Base-by-base conservation (phyloP, 2,113 vertebrate species). In the Osmerus eperlanus region DNA sequence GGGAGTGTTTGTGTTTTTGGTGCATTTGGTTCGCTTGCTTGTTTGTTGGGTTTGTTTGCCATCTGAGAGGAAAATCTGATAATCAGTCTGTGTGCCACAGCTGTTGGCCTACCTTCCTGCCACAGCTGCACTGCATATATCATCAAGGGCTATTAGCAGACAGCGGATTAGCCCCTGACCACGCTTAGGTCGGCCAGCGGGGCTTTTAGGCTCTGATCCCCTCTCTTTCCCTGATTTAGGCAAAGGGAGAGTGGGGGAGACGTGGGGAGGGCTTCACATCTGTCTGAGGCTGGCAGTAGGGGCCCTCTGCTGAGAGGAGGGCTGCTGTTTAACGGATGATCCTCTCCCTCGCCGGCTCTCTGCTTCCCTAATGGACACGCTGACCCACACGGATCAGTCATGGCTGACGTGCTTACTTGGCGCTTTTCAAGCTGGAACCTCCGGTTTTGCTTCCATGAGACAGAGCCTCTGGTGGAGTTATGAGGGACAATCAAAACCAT, bases 71-170 rank as follows among this genome's bases (percentile, higher is more conserved):
- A 81, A 88, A 91, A 89, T 85, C 84, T 81, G 83, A 88, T 88
- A 81, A 90, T 89, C 75, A 68, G 73, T 73, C 81, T 67, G 67
- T 59, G 80, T 75, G 78, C 71, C 86, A 36, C 89, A 90, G 89
- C 88, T 90, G 89, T 85, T 85, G 88, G 78, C 86, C 80, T 82
- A 85, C 87, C 88, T 82, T 53, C 81, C 83, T 81, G 75, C 84
- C 84, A 75, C 88, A 89, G 88, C 89, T 90, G 86, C 84, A 84
- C 86, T 18, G 79, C 78, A 79, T 87, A 89, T 85, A 89, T 90
- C 89, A 90, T 84, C 83, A 84, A 84, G 81, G 83, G 86, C 85
- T 81, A 82, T 86, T 89, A 90, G 83, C 82, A 76, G 77, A 76
- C 83, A 81, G 82, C 67, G 72, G 85, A 85, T 89, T 85, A 88